Conservation (phyloP, 2,888 invertebrate species). For the Taphrorychus bicolor region DNA sequence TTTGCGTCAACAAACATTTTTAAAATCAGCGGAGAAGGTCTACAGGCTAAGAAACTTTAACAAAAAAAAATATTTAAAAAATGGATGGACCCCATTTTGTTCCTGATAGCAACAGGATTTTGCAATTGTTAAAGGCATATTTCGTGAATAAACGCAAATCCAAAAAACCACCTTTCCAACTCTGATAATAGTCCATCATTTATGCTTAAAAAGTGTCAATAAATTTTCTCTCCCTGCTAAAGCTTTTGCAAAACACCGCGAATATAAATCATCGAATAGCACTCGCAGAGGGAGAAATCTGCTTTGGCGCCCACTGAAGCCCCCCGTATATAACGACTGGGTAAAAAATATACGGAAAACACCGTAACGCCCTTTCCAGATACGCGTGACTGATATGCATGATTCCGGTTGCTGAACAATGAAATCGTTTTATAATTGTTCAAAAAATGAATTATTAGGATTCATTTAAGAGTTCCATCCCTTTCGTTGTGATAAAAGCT, state of each 20-base stretch:
- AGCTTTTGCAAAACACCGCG: slow-evolving; percentile 3
- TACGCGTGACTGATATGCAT: slow-evolving; percentile 28
- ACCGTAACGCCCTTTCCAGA: slow-evolving; percentile 25
- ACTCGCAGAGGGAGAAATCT: slow-evolving; percentile 11
- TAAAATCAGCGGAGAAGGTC: too few relatives aligned
- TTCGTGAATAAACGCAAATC: not conserved
- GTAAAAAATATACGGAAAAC: slow-evolving; percentile 16
- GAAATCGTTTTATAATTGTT: too few relatives aligned
- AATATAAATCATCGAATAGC: slow-evolving; percentile 14
- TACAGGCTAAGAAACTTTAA: too few relatives aligned
- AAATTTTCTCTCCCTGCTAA: slow-evolving; percentile 10
- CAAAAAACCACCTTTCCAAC: not conserved
- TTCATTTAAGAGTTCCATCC: too few relatives aligned
- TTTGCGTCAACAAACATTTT: too few relatives aligned
- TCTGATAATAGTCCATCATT: slow-evolving; percentile 1
- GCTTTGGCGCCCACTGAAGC: slow-evolving; percentile 10
- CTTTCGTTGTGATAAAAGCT: too few relatives aligned
- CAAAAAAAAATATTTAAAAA: too few relatives aligned
- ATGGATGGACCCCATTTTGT: not conserved
- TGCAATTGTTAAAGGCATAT: not conserved
- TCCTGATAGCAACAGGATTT: not conserved
- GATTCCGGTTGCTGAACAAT: too few relatives aligned
- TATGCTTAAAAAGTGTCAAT: slow-evolving; percentile 9
- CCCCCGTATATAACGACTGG: not conserved
- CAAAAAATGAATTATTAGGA: too few relatives aligned